These are phyloP conservation scores for Phrixothrix hirtus DNA, from an alignment of 2,888 invertebrate genomes.

Conservation along the genomic window DNA sequence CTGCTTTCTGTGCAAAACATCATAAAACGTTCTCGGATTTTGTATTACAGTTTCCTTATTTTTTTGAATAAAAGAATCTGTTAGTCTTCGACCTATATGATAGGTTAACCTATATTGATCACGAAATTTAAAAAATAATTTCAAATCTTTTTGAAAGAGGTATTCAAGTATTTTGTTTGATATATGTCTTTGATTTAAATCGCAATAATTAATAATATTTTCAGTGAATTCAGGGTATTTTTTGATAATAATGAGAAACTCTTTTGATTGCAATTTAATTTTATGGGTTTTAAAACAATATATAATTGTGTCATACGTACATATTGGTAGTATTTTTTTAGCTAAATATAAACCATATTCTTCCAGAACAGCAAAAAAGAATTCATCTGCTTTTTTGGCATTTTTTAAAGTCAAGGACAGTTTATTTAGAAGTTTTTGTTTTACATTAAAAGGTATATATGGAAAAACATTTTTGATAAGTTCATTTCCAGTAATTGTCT, in stretches of 20 bases:
- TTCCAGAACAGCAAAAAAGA: conserved; percentile 16
- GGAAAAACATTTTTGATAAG: conserved; percentile 25
- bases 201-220: too few relatives aligned
- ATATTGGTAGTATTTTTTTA: conserved; percentile 14
- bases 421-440: conserved; percentile 21
- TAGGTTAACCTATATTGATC: conserved; percentile 7
- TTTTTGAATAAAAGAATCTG: conserved; percentile 17
- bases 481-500: conserved; percentile 6
- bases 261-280: conserved; percentile 14
- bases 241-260: conserved; percentile 14
- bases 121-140: conserved; percentile 19
- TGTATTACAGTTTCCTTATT: conserved; percentile 16
- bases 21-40: conserved; percentile 1
- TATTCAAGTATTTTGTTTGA: not conserved
- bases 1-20: conserved; percentile 6
- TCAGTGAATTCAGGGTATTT: conserved; percentile 14
- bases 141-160: not conserved
- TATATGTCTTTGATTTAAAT: too few relatives aligned
- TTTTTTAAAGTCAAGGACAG: conserved; percentile 12
- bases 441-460: conserved; percentile 14
- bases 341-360: conserved; percentile 25
- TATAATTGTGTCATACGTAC: conserved; percentile 17
- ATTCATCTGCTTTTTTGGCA: conserved; percentile 15
- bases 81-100: conserved; percentile 18
- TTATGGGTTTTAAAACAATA: conserved; percentile 12